Evolutionary conservation across 2,113 vertebrate species (phyloP).

Genomic region (Jacana jacana): DNA sequence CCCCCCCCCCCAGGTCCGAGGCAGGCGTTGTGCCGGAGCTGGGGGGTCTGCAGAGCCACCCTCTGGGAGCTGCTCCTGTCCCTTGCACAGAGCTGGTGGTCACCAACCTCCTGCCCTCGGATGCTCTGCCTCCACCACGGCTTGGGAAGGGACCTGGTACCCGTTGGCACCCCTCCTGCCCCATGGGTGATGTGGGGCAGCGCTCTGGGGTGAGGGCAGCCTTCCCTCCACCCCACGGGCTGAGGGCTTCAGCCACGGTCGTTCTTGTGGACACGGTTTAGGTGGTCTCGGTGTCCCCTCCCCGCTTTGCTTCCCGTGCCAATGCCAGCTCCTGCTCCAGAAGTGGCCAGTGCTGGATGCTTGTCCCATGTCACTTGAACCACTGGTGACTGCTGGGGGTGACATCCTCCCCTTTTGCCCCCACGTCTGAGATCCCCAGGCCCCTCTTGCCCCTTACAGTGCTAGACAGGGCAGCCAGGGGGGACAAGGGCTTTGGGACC

Average conservation of each 20-base stretch:
- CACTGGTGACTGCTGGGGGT: neutral
- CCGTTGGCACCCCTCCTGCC: neutral
- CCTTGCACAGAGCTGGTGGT: neutral
- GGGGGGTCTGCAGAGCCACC: neutral
- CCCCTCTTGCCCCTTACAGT: neutral
- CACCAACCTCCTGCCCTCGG: neutral
- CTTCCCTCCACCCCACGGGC: neutral
- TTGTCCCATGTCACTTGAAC: neutral
- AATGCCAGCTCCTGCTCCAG: rapidly evolving
- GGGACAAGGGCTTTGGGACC: neutral
- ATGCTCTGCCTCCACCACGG: neutral
- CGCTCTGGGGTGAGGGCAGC: neutral
- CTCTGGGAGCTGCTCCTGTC: neutral
- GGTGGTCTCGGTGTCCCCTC: neutral
- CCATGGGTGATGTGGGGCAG: neutral
- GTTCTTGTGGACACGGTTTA: no score
- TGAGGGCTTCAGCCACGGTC: no score
- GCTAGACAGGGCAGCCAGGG: rapidly evolving
- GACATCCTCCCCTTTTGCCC: neutral
- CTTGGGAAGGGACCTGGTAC: neutral
- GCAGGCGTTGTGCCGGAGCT: rapidly evolving
- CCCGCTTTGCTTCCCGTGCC: rapidly evolving
- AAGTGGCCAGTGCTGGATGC: rapidly evolving
- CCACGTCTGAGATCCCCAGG: neutral
- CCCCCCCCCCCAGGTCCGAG: no score